Evolutionary conservation across 2,888 invertebrate species (phyloP), one percentile per base, ranked within the genome.

Genomic region (Eristalis pertinax): DNA sequence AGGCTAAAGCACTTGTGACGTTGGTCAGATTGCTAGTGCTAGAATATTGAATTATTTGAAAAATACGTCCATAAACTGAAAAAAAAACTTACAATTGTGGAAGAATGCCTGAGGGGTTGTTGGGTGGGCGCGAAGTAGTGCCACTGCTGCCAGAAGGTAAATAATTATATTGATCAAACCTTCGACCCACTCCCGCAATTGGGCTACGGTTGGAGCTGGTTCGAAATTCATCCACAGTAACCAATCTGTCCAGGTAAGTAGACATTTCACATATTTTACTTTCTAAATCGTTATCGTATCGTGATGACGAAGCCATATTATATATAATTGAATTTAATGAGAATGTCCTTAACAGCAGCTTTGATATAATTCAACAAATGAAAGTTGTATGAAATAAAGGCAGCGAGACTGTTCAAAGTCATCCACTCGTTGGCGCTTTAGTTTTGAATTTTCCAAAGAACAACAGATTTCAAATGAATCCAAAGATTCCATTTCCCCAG

Each of bases 1-100:
- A 22, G 4, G 83, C 75, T 15, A 86, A 32, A 0, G 67, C 83
- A 29, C 86, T 86, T 19, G 73, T 77, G 4, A 64, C 73, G 22
- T n/a, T 72, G n/a, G 50, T 72, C 10, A 22, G 41, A 43, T 72
- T 56, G 1, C 41, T 19, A 1, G 75, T 0, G 13, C 15, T 13
- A 58, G 58, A 13, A 32, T 41, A 0, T 19, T 19, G 19, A 2
- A 43, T 43, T n/a, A n/a, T 19, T 50, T 19, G 8, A 19, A 50
- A 8, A n/a, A 19, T 19, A 50, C 8, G 19, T 4, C 0, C 15
- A 41, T 41, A 3, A 15, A 5, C 32, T 32, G 19, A 5, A 2
- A 50, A 43, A 5, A 2, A 50, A 22, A 19, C 50, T 50, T 50
- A 50, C 50, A 50, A 8, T 50, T 50, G 19, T n/a, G 50, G 50